Evolutionary conservation across 1,140 invertebrate species (phyloP).

Genomic region (Hylaeus anthracinus): DNA sequence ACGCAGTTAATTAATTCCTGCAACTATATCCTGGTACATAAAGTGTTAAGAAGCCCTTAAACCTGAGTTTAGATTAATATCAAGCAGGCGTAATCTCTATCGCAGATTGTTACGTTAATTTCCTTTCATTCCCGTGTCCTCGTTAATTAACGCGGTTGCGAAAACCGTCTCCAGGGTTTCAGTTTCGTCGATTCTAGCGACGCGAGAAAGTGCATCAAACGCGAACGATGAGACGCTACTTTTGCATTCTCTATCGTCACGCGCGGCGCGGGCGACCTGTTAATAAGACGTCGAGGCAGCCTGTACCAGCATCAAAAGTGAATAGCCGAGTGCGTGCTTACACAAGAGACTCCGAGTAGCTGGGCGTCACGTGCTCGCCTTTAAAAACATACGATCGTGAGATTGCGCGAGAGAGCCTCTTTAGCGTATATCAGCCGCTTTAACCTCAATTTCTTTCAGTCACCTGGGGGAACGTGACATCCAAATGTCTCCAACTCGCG

Average conservation of each 20-base stretch:
- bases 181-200: conserved; percentile 1
- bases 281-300: conserved; percentile 27
- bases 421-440: conserved; percentile 39
- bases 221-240: conserved; percentile 10
- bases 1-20: too few species aligned
- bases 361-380: conserved; percentile 21
- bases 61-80: too few species aligned
- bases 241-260: not conserved
- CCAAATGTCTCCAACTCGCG: not conserved
- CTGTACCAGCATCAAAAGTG: conserved; percentile 25
- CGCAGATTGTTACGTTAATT: conserved; percentile 25
- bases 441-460: conserved; percentile 57
- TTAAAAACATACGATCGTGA: conserved; percentile 46
- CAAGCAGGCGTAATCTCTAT: not conserved
- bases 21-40: too few species aligned
- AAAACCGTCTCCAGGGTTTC: conserved; percentile 10
- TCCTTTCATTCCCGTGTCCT: conserved; percentile 16
- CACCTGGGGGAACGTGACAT: conserved; percentile 34
- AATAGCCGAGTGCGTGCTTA: conserved; percentile 44
- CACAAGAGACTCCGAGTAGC: conserved; percentile 38
- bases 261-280: conserved; percentile 1
- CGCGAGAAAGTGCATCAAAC: conserved; percentile 57
- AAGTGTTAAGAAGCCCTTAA: too few species aligned
- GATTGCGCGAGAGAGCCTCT: conserved; percentile 46
- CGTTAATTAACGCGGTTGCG: conserved; percentile 20